phyloP scores from a whole-genome alignment of 2,888 invertebrate species.

The Andrena camellia region DNA sequence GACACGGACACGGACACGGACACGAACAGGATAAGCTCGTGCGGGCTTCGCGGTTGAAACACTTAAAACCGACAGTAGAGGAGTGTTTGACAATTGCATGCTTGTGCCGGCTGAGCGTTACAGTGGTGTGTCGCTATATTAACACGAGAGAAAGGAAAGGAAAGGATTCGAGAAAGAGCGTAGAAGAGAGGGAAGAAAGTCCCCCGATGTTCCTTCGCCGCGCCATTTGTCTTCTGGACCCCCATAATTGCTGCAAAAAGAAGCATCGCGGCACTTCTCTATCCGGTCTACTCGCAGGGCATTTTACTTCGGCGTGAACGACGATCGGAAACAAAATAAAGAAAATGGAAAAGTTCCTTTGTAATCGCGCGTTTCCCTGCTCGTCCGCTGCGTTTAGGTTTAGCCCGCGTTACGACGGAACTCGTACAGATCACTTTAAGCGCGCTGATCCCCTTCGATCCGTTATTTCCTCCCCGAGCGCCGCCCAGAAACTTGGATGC shows the following conservation, averaged over 20 bases:
- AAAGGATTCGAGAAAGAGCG: slow-evolving; percentile 42
- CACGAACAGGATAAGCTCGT: slow-evolving; percentile 14
- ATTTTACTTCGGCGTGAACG: not conserved
- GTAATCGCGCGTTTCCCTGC: not conserved
- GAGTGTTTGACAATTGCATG: slow-evolving; percentile 79
- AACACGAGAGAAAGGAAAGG: slow-evolving; percentile 75
- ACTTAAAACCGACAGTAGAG: slow-evolving; percentile 67
- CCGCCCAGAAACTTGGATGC: not conserved
- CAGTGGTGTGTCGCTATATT: slow-evolving; percentile 84
- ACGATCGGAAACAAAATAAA: not conserved
- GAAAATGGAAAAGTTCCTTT: not conserved
- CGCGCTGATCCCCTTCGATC: not conserved
- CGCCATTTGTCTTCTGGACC: slow-evolving; percentile 12
- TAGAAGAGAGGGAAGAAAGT: slow-evolving; percentile 22
- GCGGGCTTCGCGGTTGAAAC: slow-evolving; percentile 64
- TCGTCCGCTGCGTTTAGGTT: not conserved
- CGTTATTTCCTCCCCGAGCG: not conserved
- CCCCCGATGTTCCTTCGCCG: slow-evolving; percentile 18
- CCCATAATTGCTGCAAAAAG: slow-evolving; percentile 66
- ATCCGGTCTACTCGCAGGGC: slow-evolving; percentile 34
- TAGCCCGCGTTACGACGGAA: not conserved
- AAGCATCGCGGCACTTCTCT: slow-evolving; percentile 65
- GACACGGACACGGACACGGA: slow-evolving; percentile 32
- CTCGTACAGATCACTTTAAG: not conserved
- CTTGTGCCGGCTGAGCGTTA: slow-evolving; percentile 81